Conservation (phyloP, 2,797 vertebrate species). For the Crocodylus rhombifer region DNA sequence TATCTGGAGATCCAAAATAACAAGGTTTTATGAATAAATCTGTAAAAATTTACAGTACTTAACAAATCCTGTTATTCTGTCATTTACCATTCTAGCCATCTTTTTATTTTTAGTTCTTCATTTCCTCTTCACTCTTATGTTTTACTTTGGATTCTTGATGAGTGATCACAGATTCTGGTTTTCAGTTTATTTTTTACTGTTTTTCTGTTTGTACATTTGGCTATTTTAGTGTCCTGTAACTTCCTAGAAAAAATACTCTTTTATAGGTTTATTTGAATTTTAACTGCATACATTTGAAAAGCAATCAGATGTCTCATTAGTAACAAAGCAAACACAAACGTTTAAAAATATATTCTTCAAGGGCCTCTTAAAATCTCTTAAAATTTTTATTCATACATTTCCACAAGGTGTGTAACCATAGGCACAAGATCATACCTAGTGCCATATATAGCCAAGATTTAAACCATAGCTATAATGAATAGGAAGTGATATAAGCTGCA, state of each 20-base stretch:
- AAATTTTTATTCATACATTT: neutral
- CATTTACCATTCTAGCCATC: slow-evolving; percentile 52
- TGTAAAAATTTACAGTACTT: slow-evolving; percentile 45
- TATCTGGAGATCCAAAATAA: slow-evolving; percentile 22
- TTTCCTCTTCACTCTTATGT: slow-evolving; percentile 64
- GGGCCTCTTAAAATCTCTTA: neutral
- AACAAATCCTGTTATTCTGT: slow-evolving; percentile 63
- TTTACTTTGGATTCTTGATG: slow-evolving; percentile 69
- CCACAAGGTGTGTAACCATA: neutral
- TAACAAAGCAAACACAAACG: neutral
- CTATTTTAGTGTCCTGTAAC: slow-evolving; percentile 54
- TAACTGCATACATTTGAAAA: slow-evolving; percentile 46
- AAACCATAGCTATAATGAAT: neutral
- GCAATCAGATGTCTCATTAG: slow-evolving; percentile 41
- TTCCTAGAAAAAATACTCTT: slow-evolving; percentile 59
- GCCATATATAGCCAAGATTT: neutral
- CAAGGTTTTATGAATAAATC: slow-evolving; percentile 31
- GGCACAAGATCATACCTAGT: neutral
- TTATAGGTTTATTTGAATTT: slow-evolving; percentile 52
- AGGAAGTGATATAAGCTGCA: neutral
- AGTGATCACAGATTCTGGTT: slow-evolving; percentile 59
- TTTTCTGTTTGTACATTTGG: slow-evolving; percentile 65
- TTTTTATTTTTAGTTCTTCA: slow-evolving; percentile 67
- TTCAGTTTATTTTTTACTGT: slow-evolving; percentile 72
- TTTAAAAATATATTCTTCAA: neutral